Base-by-base conservation (phyloP, 35 echinoderm and acorn worm species). In the Acanthaster planci region DNA sequence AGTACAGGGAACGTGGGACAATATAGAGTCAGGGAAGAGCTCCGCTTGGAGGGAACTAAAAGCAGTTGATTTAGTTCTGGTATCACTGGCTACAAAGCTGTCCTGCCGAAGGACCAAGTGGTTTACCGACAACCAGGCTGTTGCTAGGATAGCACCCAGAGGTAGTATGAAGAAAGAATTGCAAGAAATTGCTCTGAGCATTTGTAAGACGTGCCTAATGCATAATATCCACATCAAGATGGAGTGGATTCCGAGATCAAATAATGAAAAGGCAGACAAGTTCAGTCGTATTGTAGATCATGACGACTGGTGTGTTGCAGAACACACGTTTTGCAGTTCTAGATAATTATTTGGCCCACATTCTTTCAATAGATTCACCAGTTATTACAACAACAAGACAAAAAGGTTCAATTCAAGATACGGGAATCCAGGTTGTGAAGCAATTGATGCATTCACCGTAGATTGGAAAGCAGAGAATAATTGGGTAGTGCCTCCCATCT, bases 61-160 rank as follows among this genome's bases (percentile, higher is more conserved):
- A 26, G 78, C 78, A 32, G 22, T 54, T 16, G 79, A 52, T 39
- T 27, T 57, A 39, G n/a, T 26, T 0, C 23, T 55, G 19, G 19
- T 8, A 8, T 82, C 42, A n/a, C n/a, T n/a, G n/a, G n/a, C n/a
- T n/a, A n/a, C n/a, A n/a, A n/a, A n/a, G n/a, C n/a, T n/a, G n/a
- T 21, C 19, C 0, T n/a, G 79, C n/a, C 44, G 38, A 52, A 29
- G 42, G 5, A 31, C 52, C 21, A 56, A 82, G 27, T 21, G 44
- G 44, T 82, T 53, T 55, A 81, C 40, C 18, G 79, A 81, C 30
- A 80, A 80, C n/a, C n/a, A n/a, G n/a, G n/a, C n/a, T n/a, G n/a
- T n/a, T n/a, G n/a, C n/a, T n/a, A n/a, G n/a, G n/a, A n/a, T n/a
- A n/a, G n/a, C n/a, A n/a, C n/a, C n/a, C n/a, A n/a, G n/a, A n/a